Base-by-base conservation (phyloP, 64 coral and sea anemone genomes). In the Exaiptasia diaphana region DNA sequence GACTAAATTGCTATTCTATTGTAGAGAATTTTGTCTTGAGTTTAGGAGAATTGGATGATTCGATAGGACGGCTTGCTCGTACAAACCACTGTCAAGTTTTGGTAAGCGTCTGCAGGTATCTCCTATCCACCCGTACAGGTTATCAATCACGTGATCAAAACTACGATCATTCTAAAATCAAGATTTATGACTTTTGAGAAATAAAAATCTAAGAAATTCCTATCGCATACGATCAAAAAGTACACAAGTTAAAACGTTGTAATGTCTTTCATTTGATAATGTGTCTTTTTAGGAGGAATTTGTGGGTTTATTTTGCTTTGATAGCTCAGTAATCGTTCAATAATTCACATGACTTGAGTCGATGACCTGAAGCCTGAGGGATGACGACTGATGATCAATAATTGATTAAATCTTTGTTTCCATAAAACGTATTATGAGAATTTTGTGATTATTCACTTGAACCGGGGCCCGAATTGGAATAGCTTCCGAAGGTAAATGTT, bases 401-500 rank as follows among this genome's bases (percentile, higher is more conserved):
- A 45, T 73, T 73, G 40, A 73, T 44, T 4, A 2, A 73, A 42
- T 73, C 69, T 73, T 73, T 73, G 69, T 73, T 73, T 73, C 69
- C 69, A 73, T 73, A 73, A 45, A 73, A 73, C 69, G 69, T 73
- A 73, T 73, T 73, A 73, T 73, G 41, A 5, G 69, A 73, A 45
- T 73, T 73, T 73, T 49, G 44, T 73, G 44, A 48, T 73, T 73
- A 73, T 73, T 73, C 69, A 73, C 44, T 73, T 73, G 38, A 73
- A 42, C 69, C 40, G 69, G 44, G 69, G 69, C 69, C 69, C 69
- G n/a, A 37, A 42, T 73, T 73, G 69, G 41, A 73, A n/a, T 73
- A 73, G 69, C 69, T 73, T 73, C 69, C 38, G 39, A 73, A 73
- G 69, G 69, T 73, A 73, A 73, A 65, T n/a, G n/a, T n/a, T n/a